Percentiles rank a stretch among this genome's conserved stretches.
These are phyloP conservation scores for Girardinus metallicus DNA, from an alignment of 2,797 vertebrate genomes.

Conservation along the genomic window DNA sequence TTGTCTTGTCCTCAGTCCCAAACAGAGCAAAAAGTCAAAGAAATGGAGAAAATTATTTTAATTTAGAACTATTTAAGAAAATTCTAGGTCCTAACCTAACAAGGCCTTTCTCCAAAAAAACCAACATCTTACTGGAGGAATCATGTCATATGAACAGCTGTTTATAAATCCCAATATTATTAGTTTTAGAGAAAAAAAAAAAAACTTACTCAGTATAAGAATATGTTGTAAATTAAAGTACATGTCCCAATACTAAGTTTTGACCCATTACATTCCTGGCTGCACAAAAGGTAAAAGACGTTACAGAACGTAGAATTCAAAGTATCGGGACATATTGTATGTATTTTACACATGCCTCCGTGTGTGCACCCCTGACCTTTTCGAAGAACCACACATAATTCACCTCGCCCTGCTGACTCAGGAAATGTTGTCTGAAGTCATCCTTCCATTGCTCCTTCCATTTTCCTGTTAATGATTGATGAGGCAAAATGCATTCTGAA, in stretches of 20 bases:
- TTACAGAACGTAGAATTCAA: too few species aligned
- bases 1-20: neutral
- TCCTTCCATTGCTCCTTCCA: constrained; percentile 28
- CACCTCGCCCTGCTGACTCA: neutral
- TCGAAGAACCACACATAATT: constrained; percentile 1
- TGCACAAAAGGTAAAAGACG: too few species aligned
- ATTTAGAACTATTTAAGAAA: neutral
- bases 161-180: neutral
- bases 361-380: neutral
- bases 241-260: neutral
- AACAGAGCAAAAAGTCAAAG: neutral
- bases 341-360: neutral
- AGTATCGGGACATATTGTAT: too few species aligned
- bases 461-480: constrained; percentile 64
- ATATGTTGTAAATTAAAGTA: neutral
- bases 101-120: neutral
- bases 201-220: neutral
- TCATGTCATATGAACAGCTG: neutral
- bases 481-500: constrained; percentile 44
- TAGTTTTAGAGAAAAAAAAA: neutral
- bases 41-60: neutral
- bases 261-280: too few species aligned
- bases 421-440: constrained; percentile 13
- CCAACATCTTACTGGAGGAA: neutral
- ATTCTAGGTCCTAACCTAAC: neutral